phyloP scores from a whole-genome alignment of 1,140 invertebrate genomes.

The Rhagoletis pomonella region DNA sequence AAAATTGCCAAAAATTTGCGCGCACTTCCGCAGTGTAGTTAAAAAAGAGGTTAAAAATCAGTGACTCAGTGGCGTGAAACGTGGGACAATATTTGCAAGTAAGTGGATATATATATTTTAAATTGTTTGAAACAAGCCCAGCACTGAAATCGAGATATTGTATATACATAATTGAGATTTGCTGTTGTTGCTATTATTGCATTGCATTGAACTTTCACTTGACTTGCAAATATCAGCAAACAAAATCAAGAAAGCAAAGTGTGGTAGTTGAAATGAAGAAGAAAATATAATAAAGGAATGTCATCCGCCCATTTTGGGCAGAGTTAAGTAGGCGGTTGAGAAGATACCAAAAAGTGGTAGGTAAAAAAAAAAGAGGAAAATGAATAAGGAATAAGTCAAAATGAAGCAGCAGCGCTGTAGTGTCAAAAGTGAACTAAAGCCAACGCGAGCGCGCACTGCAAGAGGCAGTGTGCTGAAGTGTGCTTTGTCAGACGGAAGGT shows the following conservation, averaged over 20 bases:
- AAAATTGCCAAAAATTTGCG: slow-evolving; percentile 8
- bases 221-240: slow-evolving; percentile 29
- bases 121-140: not conserved
- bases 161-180: not conserved
- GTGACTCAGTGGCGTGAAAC: not conserved
- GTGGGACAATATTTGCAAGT: slow-evolving; percentile 22
- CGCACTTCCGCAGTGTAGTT: slow-evolving; percentile 28
- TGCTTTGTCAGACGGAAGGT: not conserved
- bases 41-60: not conserved
- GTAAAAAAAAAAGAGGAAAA: not conserved
- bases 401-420: not conserved
- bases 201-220: slow-evolving; percentile 49
- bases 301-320: not conserved
- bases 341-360: not conserved
- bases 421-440: not conserved
- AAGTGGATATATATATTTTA: not conserved
- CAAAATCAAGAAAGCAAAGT: not conserved
- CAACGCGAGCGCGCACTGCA: no score
- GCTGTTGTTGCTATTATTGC: not conserved
- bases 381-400: not conserved
- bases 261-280: not conserved
- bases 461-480: not conserved
- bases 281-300: not conserved
- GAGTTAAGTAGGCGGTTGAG: not conserved
- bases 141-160: slow-evolving; percentile 33